These are phyloP conservation scores for Xylocopa sonorina DNA, from an alignment of 1,140 invertebrate genomes.

Conservation along the genomic window DNA sequence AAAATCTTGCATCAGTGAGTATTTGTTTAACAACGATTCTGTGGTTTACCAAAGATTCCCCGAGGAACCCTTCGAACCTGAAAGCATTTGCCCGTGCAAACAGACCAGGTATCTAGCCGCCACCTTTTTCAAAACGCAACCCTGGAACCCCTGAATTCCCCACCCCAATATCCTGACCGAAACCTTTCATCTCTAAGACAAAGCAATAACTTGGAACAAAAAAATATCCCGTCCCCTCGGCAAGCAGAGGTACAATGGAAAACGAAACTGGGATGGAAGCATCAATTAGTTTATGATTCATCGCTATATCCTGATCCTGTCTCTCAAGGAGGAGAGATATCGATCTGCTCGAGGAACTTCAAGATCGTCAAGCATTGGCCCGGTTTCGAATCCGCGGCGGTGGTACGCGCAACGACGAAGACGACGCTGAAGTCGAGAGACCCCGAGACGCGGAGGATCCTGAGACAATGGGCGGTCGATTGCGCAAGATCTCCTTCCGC, in stretches of 20 bases:
- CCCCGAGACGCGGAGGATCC: slow-evolving; percentile 66
- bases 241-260: too few relatives aligned
- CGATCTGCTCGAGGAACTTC: slow-evolving; percentile 1
- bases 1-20: not conserved
- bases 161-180: not conserved
- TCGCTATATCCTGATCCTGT: not conserved
- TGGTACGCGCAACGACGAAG: slow-evolving; percentile 41
- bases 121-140: not conserved
- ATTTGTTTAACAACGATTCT: not conserved
- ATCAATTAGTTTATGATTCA: not conserved
- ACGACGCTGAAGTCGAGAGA: slow-evolving; percentile 66
- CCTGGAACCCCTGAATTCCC: not conserved
- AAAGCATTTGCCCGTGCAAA: not conserved
- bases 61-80: not conserved
- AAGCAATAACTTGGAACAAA: not conserved
- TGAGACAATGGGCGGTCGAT: slow-evolving; percentile 77
- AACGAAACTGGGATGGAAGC: not conserved
- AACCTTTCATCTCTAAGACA: not conserved
- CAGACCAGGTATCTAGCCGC: not conserved
- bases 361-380: slow-evolving; percentile 22
- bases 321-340: slow-evolving; percentile 1
- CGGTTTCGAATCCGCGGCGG: slow-evolving; percentile 22
- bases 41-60: not conserved
- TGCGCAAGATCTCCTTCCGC: slow-evolving; percentile 77
- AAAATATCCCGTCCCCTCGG: not conserved